These are phyloP conservation scores for Eupithecia pulchellata DNA, from an alignment of 2,888 invertebrate genomes.

Conservation along the genomic window DNA sequence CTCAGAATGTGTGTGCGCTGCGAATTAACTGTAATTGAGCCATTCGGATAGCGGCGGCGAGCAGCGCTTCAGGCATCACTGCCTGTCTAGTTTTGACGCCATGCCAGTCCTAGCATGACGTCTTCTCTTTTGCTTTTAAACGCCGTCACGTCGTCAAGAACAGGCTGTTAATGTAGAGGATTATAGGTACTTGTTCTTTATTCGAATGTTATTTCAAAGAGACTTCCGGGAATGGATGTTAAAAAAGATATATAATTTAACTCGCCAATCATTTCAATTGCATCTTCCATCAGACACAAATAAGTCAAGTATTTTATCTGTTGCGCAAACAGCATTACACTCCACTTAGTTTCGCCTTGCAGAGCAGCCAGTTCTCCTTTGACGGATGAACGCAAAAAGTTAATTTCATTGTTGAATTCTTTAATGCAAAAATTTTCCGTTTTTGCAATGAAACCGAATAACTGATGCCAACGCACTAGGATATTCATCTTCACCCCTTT, in stretches of 20 bases:
- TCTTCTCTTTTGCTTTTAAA: slow-evolving; percentile 9
- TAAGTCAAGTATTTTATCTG: slow-evolving; percentile 45
- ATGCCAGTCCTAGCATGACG: background rate
- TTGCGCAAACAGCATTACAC: slow-evolving; percentile 33
- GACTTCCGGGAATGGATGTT: background rate
- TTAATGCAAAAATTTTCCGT: slow-evolving; percentile 38
- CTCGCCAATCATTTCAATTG: slow-evolving; percentile 47
- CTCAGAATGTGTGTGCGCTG: slow-evolving; percentile 81
- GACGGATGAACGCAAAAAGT: slow-evolving; percentile 37
- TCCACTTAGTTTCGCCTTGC: slow-evolving; percentile 25
- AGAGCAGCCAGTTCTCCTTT: slow-evolving; percentile 35
- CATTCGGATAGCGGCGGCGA: slow-evolving; percentile 75
- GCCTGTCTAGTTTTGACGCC: slow-evolving; percentile 23
- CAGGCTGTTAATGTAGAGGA: background rate
- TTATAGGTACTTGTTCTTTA: background rate
- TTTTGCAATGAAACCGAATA: slow-evolving; percentile 60
- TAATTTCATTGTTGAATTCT: slow-evolving; percentile 39
- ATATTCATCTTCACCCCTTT: slow-evolving; percentile 84
- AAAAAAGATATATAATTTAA: background rate
- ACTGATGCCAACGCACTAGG: slow-evolving; percentile 65
- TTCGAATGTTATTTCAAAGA: background rate
- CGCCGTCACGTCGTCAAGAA: background rate
- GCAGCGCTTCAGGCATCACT: slow-evolving; percentile 38
- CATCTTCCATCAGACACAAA: slow-evolving; percentile 50
- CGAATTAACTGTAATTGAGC: slow-evolving; percentile 85